Evolutionary conservation across 2,797 vertebrate genomes (phyloP).

Genomic region (Molossus molossus): DNA sequence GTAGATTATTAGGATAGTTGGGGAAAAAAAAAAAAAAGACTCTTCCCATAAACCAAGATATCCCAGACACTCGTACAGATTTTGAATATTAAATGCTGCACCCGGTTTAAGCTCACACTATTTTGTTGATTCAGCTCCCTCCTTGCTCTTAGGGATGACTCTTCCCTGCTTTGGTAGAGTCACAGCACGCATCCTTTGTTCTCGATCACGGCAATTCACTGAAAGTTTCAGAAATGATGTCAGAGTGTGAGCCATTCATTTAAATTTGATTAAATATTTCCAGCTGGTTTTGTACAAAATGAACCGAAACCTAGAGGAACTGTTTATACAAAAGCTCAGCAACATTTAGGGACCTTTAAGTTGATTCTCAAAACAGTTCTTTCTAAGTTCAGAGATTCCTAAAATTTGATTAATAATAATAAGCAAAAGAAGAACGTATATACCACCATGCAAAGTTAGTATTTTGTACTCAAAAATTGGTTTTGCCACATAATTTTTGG

Average conservation of each 20-base stretch:
- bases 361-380: constrained; percentile 45
- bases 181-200: neutral
- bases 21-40: neutral
- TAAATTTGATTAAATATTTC: constrained; percentile 69
- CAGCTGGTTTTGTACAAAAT: constrained; percentile 69
- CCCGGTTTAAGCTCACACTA: no score
- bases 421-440: neutral
- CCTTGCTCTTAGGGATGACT: constrained; percentile 11
- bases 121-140: neutral
- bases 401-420: neutral
- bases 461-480: constrained; percentile 27
- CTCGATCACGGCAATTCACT: constrained; percentile 7
- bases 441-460: neutral
- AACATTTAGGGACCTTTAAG: constrained; percentile 28
- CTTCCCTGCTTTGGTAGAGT: neutral
- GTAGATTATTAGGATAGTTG: no score
- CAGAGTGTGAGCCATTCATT: constrained; percentile 1
- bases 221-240: constrained; percentile 36
- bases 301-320: constrained; percentile 36
- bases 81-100: neutral
- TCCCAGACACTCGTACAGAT: neutral
- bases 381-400: constrained; percentile 55
- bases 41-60: neutral
- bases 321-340: constrained; percentile 60
- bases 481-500: constrained; percentile 56